phyloP scores from a whole-genome alignment of 1,140 invertebrate species.

The Drosophila rhopaloa region DNA sequence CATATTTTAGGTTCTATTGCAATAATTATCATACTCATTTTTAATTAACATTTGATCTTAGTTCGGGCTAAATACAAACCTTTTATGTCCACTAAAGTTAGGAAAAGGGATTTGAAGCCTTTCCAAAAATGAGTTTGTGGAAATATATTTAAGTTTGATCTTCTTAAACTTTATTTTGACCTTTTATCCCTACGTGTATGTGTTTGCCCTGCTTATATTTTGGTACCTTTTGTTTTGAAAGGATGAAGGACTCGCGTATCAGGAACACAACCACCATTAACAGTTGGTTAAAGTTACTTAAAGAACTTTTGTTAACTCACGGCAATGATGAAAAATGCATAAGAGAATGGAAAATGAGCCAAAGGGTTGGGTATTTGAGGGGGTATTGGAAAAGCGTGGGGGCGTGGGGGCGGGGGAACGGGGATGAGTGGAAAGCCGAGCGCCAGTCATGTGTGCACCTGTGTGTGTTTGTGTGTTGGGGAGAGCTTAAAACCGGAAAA shows the following conservation, averaged over 20 bases:
- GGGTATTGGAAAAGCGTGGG: constrained; percentile 6
- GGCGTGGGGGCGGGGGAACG: neutral
- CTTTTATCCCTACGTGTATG: neutral
- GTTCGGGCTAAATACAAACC: no score
- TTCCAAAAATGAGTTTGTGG: no score
- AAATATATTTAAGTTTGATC: no score
- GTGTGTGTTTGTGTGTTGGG: constrained; percentile 31
- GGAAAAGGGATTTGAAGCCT: no score
- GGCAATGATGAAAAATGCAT: constrained; percentile 66
- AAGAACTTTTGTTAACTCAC: constrained; percentile 46
- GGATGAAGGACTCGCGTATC: constrained; percentile 10
- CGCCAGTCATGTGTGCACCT: constrained; percentile 8
- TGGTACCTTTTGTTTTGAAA: constrained; percentile 2
- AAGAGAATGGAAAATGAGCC: constrained; percentile 60
- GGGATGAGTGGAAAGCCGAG: constrained; percentile 5
- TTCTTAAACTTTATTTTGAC: neutral
- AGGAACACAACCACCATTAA: constrained; percentile 24
- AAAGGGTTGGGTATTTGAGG: constrained; percentile 2
- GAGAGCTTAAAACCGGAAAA: constrained; percentile 78
- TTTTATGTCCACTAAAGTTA: no score
- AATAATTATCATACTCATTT: no score
- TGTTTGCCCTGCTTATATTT: neutral
- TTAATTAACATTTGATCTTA: no score
- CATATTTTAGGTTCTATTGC: no score
- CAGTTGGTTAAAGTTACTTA: constrained; percentile 46